Evolutionary conservation across 2,888 invertebrate genomes (phyloP), one percentile per base, ranked within the genome.

Genomic region (Lordiphosa andalusiaca): DNA sequence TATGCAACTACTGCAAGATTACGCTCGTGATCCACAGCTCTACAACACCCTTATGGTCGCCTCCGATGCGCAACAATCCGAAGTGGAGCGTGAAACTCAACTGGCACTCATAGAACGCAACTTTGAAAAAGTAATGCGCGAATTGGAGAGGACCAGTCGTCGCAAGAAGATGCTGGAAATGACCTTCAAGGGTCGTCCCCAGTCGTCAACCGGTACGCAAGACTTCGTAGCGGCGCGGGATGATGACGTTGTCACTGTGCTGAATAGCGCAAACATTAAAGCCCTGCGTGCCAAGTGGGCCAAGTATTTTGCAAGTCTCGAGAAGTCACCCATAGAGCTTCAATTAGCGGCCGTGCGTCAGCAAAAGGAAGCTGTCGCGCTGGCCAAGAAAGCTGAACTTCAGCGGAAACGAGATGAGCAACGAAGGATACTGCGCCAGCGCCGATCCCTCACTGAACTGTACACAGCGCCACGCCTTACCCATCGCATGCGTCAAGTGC

Each of bases 381-480:
- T 12, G 4, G 30, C 40, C 9, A 4, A 21, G 6, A 40, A 4
- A 16, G 16, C n/a, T 4, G 33, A 40, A 30, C 30, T 30, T 9
- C 30, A 30, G 21, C 33, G n/a, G 1, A 50, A 50, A 4, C 12
- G 30, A 9, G n/a, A 9, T 19, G 6, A 40, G 9, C 21, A 30
- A 6, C 30, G 16, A 10, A 33, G 10, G 4, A 9, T 25, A 6
- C 12, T 12, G 6, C 33, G n/a, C 0, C 3, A 21, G 9, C 38
- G 10, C 6, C 49, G 50, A 21, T 16, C 40, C 3, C 40, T 50
- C 5, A 50, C 30, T 1, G 40, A 39, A 3, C 33, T 50, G 1
- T 21, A 50, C 40, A 33, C 21, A 6, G 33, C 38, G n/a, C 50
- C 50, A 3, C 33, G 50, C 13, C 40, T 50, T 7, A 50, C 50